Percentiles rank a stretch among this genome's conserved stretches.
Conservation (phyloP, 2,113 vertebrate genomes). For the Lasiurus borealis region DNA sequence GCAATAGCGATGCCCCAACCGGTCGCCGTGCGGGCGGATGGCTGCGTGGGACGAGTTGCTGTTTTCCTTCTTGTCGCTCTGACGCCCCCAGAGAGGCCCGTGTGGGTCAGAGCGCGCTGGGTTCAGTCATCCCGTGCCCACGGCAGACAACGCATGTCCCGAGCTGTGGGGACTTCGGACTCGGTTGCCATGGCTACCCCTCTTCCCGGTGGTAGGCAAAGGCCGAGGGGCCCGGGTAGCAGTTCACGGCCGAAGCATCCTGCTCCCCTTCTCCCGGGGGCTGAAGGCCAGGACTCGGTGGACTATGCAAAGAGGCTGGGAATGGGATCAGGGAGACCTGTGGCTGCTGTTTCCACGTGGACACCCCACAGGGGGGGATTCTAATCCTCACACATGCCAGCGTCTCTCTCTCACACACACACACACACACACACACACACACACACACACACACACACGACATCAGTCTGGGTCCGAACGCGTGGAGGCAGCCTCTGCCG, state of each 20-base stretch:
- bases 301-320: slow-evolving; percentile 73
- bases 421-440: too few species aligned
- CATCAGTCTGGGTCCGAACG: not conserved
- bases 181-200: not conserved
- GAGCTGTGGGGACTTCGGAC: slow-evolving; percentile 54
- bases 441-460: too few species aligned
- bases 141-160: not conserved
- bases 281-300: not conserved
- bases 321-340: slow-evolving; percentile 29
- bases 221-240: not conserved
- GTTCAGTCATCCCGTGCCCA: not conserved
- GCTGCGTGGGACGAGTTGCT: not conserved
- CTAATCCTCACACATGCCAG: not conserved
- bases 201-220: slow-evolving; percentile 70
- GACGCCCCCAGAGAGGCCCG: not conserved
- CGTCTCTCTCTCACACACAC: too few species aligned
- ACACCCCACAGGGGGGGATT: slow-evolving; percentile 25
- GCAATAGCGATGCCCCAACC: not conserved
- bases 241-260: slow-evolving; percentile 6
- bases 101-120: not conserved
- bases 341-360: slow-evolving; percentile 58
- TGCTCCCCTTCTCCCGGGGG: not conserved
- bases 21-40: not conserved
- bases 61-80: not conserved
- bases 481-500: too few species aligned